These are phyloP conservation scores for Halcyon chelicuti DNA, from an alignment of 2,797 vertebrate species.

Conservation along the genomic window DNA sequence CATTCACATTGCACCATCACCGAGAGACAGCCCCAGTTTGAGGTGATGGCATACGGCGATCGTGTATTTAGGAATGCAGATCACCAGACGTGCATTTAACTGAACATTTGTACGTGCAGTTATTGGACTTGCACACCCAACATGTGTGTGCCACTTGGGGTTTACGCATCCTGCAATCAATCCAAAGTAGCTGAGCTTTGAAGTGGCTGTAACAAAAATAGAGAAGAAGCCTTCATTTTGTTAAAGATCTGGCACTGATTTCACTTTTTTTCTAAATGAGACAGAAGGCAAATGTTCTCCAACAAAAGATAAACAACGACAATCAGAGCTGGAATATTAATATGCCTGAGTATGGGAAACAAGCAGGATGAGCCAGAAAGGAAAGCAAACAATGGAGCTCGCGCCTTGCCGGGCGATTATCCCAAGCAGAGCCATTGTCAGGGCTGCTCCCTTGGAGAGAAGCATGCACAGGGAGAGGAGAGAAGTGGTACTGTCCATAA, in stretches of 20 bases:
- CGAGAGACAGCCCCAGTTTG: background rate
- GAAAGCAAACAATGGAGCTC: background rate
- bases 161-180: background rate
- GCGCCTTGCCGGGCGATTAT: background rate
- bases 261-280: background rate
- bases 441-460: background rate
- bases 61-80: background rate
- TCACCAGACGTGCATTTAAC: background rate
- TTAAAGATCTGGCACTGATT: background rate
- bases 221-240: background rate
- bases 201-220: background rate
- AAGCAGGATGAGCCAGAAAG: background rate
- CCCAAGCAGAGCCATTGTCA: background rate
- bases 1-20: background rate
- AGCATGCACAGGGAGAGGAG: background rate
- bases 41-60: fast-evolving
- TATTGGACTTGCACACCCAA: background rate
- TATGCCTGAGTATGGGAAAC: background rate
- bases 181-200: background rate
- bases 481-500: background rate
- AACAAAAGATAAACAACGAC: background rate
- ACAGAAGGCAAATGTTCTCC: conserved; percentile 14
- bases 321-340: conserved; percentile 2
- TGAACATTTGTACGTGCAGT: background rate
- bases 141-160: background rate